Evolutionary conservation across 2,113 vertebrate genomes (phyloP).

Genomic region (Hippoglossus stenolepis): DNA sequence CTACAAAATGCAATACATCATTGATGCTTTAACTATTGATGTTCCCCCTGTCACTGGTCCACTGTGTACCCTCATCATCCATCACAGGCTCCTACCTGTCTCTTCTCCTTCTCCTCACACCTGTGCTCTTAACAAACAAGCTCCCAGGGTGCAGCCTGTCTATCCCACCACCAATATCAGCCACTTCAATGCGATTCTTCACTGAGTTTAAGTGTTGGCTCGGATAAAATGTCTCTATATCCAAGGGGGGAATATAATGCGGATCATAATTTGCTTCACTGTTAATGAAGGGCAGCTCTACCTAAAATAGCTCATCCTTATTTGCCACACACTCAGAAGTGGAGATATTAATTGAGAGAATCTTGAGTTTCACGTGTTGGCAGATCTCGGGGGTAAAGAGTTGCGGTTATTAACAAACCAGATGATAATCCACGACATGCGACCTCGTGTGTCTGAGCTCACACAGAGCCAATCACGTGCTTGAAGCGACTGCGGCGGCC

Average conservation of each 20-base stretch:
- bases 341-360: slow-evolving; percentile 14
- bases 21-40: slow-evolving; percentile 71
- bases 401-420: no score
- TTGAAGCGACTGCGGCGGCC: slow-evolving; percentile 1
- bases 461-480: slow-evolving; percentile 12
- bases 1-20: slow-evolving; percentile 70
- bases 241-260: slow-evolving; percentile 53
- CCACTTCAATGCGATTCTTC: slow-evolving; percentile 36
- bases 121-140: slow-evolving; percentile 77
- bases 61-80: slow-evolving; percentile 67
- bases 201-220: slow-evolving; percentile 28
- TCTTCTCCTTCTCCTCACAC: slow-evolving; percentile 60
- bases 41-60: slow-evolving; percentile 66
- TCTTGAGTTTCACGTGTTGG: neutral
- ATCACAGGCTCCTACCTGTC: slow-evolving; percentile 66
- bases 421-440: no score
- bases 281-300: slow-evolving; percentile 1
- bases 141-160: slow-evolving; percentile 72
- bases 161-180: slow-evolving; percentile 42
- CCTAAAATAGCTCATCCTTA: neutral
- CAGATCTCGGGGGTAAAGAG: neutral
- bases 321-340: slow-evolving; percentile 1
- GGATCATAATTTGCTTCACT: slow-evolving; percentile 34
- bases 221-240: slow-evolving; percentile 52
- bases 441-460: neutral